phyloP scores from a whole-genome alignment of 2,113 vertebrate genomes.

The Cyprinus carpio region DNA sequence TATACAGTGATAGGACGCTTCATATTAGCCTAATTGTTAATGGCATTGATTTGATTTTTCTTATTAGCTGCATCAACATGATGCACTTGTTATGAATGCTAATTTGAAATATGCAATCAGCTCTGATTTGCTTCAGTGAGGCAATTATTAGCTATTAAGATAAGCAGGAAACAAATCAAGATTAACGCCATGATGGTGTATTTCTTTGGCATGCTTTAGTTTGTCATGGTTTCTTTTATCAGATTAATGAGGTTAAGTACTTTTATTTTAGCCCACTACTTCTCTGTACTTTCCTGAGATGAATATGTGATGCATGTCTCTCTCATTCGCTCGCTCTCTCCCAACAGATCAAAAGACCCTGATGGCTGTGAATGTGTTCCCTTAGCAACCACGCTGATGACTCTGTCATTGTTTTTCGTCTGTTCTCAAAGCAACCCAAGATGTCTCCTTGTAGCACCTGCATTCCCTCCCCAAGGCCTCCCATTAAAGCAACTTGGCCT shows the following conservation, averaged over 20 bases:
- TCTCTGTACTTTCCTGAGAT: not conserved
- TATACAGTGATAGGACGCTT: not conserved
- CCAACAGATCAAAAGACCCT: conserved; percentile 43
- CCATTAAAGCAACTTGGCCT: not conserved
- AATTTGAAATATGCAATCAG: conserved; percentile 39
- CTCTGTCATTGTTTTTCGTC: conserved; percentile 40
- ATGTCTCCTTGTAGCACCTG: conserved; percentile 36
- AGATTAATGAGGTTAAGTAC: conserved; percentile 29
- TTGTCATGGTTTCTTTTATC: not conserved
- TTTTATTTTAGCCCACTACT: not conserved
- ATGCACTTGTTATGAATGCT: conserved; percentile 17
- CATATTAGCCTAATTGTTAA: not conserved
- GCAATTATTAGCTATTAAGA: conserved; percentile 22
- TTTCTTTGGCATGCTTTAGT: not conserved
- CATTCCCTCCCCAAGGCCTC: conserved; percentile 12
- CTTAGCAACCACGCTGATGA: conserved; percentile 44
- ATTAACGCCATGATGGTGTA: not conserved
- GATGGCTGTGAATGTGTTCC: conserved; percentile 50
- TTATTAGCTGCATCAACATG: conserved; percentile 22
- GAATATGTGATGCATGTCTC: conserved; percentile 9
- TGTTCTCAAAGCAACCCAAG: conserved; percentile 31
- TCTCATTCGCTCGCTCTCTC: not conserved
- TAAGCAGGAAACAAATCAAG: conserved; percentile 4
- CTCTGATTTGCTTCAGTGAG: conserved; percentile 21
- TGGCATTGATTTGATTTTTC: not conserved